Evolutionary conservation across 2,797 vertebrate genomes (phyloP).

Genomic region (Okamejei kenojei): DNA sequence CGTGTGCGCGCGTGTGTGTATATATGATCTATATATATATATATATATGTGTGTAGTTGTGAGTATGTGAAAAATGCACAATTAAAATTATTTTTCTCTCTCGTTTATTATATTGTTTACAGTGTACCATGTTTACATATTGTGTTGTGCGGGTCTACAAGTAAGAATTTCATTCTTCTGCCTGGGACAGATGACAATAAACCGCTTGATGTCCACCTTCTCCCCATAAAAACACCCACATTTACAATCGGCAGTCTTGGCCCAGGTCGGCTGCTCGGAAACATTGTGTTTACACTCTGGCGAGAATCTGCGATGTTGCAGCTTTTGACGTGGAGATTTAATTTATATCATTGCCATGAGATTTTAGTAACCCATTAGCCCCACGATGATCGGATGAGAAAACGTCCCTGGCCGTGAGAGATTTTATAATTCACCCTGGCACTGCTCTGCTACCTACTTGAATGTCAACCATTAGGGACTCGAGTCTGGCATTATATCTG

Average conservation of each 20-base stretch:
- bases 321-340: slow-evolving; percentile 23
- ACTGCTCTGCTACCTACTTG: slow-evolving; percentile 58
- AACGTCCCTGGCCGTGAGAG: slow-evolving; percentile 48
- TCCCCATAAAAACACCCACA: not conserved
- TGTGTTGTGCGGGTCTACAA: no score
- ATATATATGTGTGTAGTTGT: no score
- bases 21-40: no score
- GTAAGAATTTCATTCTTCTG: no score
- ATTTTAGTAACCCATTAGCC: slow-evolving; percentile 15
- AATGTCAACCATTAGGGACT: slow-evolving; percentile 73
- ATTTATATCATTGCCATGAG: slow-evolving; percentile 35
- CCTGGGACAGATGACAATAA: no score
- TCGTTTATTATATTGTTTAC: no score
- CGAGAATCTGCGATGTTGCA: slow-evolving; percentile 15
- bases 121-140: no score
- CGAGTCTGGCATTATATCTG: slow-evolving; percentile 79
- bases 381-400: slow-evolving; percentile 4
- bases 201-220: no score
- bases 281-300: not conserved
- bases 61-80: no score
- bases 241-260: not conserved
- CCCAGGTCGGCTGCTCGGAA: no score
- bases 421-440: slow-evolving; percentile 61
- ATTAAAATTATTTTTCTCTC: no score
- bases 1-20: no score